phyloP scores from a whole-genome alignment of 2,888 invertebrate species.

The Drosophila limbata region DNA sequence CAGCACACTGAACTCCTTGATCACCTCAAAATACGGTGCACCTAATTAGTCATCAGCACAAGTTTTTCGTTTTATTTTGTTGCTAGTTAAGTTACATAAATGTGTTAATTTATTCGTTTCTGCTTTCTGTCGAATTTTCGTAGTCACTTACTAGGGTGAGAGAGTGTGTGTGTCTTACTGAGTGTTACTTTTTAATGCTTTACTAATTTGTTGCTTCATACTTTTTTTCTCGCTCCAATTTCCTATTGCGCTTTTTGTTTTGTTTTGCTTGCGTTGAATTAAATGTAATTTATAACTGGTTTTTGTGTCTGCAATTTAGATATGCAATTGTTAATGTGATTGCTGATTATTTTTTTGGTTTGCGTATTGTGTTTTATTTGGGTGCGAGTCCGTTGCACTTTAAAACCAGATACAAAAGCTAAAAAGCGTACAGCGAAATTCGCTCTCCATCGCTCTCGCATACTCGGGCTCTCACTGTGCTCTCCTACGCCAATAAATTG shows the following conservation, averaged over 20 bases:
- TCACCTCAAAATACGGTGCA: slow-evolving; percentile 22
- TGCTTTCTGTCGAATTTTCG: slow-evolving; percentile 54
- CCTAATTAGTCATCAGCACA: slow-evolving; percentile 56
- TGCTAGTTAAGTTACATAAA: slow-evolving; percentile 66
- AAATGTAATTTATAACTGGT: slow-evolving; percentile 26
- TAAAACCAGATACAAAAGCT: slow-evolving; percentile 21
- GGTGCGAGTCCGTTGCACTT: slow-evolving; percentile 45
- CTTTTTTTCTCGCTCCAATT: slow-evolving; percentile 29
- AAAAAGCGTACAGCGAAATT: background rate
- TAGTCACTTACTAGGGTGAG: slow-evolving; percentile 31
- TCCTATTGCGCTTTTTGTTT: slow-evolving; percentile 24
- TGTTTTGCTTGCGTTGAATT: slow-evolving; percentile 21
- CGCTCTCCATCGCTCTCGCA: slow-evolving; percentile 9
- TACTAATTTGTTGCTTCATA: slow-evolving; percentile 65
- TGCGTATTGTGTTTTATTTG: slow-evolving; percentile 34
- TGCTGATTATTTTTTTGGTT: slow-evolving; percentile 16
- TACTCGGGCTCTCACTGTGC: background rate
- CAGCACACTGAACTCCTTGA: slow-evolving; percentile 25
- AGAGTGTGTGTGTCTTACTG: slow-evolving; percentile 31
- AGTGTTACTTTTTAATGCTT: slow-evolving; percentile 51
- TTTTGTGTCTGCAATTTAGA: slow-evolving; percentile 28
- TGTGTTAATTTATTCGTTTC: slow-evolving; percentile 72
- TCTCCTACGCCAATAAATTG: slow-evolving; percentile 16
- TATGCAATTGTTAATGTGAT: slow-evolving; percentile 37
- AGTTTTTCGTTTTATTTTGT: slow-evolving; percentile 18